These are phyloP conservation scores for Chironomus tepperi DNA, from an alignment of 1,140 invertebrate genomes.

Conservation along the genomic window DNA sequence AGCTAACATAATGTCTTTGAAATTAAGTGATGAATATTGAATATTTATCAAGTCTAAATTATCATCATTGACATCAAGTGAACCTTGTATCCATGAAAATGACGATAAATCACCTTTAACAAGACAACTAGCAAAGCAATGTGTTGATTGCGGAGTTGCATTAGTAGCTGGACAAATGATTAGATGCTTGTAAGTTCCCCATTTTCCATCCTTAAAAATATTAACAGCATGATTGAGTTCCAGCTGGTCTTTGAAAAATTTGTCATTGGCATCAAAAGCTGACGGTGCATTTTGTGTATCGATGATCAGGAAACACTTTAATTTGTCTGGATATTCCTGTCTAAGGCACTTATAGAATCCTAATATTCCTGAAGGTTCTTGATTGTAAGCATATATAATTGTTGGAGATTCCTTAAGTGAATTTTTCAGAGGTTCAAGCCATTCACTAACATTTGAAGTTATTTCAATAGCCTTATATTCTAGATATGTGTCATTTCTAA, in stretches of 20 bases:
- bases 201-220: conserved; percentile 59
- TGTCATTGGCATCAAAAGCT: not conserved
- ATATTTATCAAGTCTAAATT: conserved; percentile 44
- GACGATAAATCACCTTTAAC: conserved; percentile 77
- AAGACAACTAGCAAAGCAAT: conserved; percentile 69
- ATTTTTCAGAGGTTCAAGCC: conserved; percentile 47
- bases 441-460: conserved; percentile 34
- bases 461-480: conserved; percentile 30
- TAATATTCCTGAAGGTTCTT: not conserved
- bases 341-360: not conserved
- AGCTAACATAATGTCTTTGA: conserved; percentile 69
- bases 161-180: conserved; percentile 25
- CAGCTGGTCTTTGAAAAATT: conserved; percentile 48
- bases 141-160: conserved; percentile 38
- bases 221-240: conserved; percentile 69
- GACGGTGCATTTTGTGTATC: not conserved
- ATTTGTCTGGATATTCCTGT: not conserved
- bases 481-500: conserved; percentile 26
- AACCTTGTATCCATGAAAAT: conserved; percentile 69
- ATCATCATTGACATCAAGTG: conserved; percentile 31
- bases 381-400: conserved; percentile 46
- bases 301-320: not conserved
- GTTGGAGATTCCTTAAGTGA: conserved; percentile 43
- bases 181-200: conserved; percentile 74
- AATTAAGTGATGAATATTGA: conserved; percentile 61